Base-by-base conservation (phyloP, 2,797 vertebrate genomes). In the Enteromius fasciolatus region DNA sequence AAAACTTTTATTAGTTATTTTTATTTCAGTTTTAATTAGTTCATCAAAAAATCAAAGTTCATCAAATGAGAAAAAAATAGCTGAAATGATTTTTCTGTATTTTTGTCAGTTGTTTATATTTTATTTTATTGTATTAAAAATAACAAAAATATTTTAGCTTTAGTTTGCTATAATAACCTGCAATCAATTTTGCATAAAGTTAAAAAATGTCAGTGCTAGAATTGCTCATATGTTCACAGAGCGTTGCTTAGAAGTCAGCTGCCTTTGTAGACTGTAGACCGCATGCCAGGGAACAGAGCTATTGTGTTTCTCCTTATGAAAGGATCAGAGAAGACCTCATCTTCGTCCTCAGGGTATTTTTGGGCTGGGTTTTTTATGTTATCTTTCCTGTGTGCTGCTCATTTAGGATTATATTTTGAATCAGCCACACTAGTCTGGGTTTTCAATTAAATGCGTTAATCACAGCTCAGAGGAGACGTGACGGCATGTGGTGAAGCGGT, bases 391-490 rank as follows among this genome's bases (percentile, higher is more conserved):
- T n/a, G 1, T 17, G 33, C 44, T 54, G n/a, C 23, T 36, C 23
- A 48, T 57, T 75, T 76, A 57, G 75, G 50, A 82, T 82, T 36
- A 52, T 2, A 61, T 59, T 17, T 18, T 0, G 39, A 20, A 46
- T 76, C 46, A 2, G 3, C 2, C 57, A 18, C 23, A 46, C 76
- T 68, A 76, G 46, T 64, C 20, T 36, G 41, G 46, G 28, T 36
- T 28, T 59, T 78, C 36, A 68, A 25, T 80, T 80, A 86, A 82
- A 48, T 39, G 18, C 46, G 25, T 23, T 80, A 79, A 75, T 79
- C 18, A 57, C 81, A 28, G 48, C 12, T 57, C 78, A 48, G 59
- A 36, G 52, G 33, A 64, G 46, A 50, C 17, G 33, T 12, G 33
- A 78, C 17, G 10, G 52, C 66, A 15, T 12, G 25, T 61, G 57